Evolutionary conservation across 2,797 vertebrate species (phyloP), one percentile per base, ranked within the genome.

Genomic region (Taeniopygia guttata): DNA sequence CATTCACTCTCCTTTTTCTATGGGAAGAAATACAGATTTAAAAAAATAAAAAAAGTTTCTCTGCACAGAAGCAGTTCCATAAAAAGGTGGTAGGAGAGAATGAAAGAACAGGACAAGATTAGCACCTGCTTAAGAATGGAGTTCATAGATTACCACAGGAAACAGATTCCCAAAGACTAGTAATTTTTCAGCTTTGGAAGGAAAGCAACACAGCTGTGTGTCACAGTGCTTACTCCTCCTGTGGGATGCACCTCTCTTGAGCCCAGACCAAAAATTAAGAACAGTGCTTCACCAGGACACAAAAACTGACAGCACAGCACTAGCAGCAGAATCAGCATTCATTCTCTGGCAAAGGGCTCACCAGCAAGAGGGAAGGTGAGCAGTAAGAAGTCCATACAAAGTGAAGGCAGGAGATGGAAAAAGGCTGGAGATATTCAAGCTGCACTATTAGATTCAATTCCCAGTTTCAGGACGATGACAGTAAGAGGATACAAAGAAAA

Each of bases 1-100:
- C 99, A 99, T 96, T 99, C 99, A 48, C 98, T 98, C 97, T 99
- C 98, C 77, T 99, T 99, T 97, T 99, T 99, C 99, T 99, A 96
- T 73, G 19, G 54, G 67, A 94, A 92, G 51, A 78, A 83, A 74
- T 48, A 22, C 0, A 80, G 6, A 38, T 58, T 51, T 1, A 8
- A 26, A 34, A 40, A 52, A 25, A 40, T n/a, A 63, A 8, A 1
- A 7, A 3, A 38, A 10, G 3, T 3, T 73, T 69, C 46, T 16
- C 45, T 45, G 21, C 38, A 67, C 3, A 7, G 40, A 55, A 54
- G 12, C 7, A 38, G 32, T 43, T 91, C 36, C 38, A 49, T 10
- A 38, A 51, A 56, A 74, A 7, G 5, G 25, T 17, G 17, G 66
- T 8, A 54, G 49, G 7, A 90, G 6, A 19, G n/a, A 83, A 63